Evolutionary conservation across 2,888 invertebrate species (phyloP), one percentile per base, ranked within the genome.

Genomic region (Pyralis farinalis): DNA sequence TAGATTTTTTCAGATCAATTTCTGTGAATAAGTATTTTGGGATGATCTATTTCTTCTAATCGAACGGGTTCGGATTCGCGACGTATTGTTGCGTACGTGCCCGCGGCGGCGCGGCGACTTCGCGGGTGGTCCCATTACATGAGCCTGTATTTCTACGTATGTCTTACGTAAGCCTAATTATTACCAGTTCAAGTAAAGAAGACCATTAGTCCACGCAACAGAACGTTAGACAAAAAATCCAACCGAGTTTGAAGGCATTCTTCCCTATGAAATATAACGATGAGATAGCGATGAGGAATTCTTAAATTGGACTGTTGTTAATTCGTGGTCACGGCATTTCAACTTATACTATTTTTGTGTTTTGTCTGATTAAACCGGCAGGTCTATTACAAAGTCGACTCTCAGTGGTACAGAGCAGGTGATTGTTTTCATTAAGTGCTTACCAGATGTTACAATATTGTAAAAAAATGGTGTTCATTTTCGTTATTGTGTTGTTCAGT

Each of bases 61-160:
- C 59, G 62, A 50, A 50, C 48, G 51, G 42, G 46, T 47, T 67
- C 61, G 64, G 62, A 73, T 76, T 75, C 69, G 74, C 74, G 25
- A 25, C 25, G 55, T 61, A 58, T 55, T 51, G 50, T 55, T 42
- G 35, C 37, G 22, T 25, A 34, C 43, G 51, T 53, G 50, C 51
- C 50, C 42, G 41, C 50, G 53, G 53, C 47, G n/a, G 16, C 16
- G 16, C 16, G 4, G 16, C 16, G 12, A 47, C 67, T 54, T 44
- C 65, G 59, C 58, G 72, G 77, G 79, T 78, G 79, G 79, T 78
- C 78, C 65, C 69, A 71, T 76, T 71, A 75, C 68, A 63, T 37
- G 43, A 39, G 38, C 37, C 47, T 45, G 54, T 63, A 61, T 63
- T 64, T 65, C 57, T 61, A 63, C 58, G 63, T 66, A 55, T 52